Conservation (phyloP, 2,113 vertebrate genomes). For the Herpetotheres cachinnans region DNA sequence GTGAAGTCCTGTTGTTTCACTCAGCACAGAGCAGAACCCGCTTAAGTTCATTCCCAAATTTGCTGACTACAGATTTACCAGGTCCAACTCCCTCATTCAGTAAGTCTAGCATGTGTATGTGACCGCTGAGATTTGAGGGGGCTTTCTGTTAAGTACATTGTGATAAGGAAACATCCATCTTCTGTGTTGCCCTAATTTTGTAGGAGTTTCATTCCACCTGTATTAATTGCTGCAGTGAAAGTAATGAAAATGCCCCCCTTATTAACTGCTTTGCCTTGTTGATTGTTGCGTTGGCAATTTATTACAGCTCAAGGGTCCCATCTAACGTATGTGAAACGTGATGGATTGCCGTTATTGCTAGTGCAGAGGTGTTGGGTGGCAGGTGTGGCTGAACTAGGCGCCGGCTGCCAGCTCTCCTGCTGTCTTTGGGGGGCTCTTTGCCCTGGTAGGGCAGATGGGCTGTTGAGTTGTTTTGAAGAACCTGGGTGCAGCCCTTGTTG, state of each 20-base stretch:
- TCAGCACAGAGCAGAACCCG: background rate
- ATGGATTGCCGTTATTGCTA: background rate
- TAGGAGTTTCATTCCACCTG: background rate
- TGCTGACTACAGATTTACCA: slow-evolving; percentile 36
- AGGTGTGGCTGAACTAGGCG: background rate
- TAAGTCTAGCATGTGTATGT: background rate
- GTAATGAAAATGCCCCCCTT: background rate
- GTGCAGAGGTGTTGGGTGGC: background rate
- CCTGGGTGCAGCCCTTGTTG: background rate
- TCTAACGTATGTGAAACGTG: background rate
- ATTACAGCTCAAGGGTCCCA: background rate
- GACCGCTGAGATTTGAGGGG: background rate
- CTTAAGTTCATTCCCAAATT: background rate
- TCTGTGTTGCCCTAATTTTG: background rate
- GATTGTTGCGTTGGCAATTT: background rate
- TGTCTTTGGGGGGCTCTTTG: background rate
- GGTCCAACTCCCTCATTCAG: slow-evolving; percentile 10
- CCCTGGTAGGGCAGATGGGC: background rate
- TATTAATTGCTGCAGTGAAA: background rate
- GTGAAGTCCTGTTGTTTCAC: background rate
- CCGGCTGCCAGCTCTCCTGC: background rate
- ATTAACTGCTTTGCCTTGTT: background rate
- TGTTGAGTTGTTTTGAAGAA: background rate
- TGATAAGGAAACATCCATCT: background rate
- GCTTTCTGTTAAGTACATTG: background rate